A percentile compares a stretch with the other conserved stretches of the same genome.
Evolutionary conservation across 2,113 vertebrate genomes (phyloP).

Genomic region (Pseudolaguvia tuberculata): DNA sequence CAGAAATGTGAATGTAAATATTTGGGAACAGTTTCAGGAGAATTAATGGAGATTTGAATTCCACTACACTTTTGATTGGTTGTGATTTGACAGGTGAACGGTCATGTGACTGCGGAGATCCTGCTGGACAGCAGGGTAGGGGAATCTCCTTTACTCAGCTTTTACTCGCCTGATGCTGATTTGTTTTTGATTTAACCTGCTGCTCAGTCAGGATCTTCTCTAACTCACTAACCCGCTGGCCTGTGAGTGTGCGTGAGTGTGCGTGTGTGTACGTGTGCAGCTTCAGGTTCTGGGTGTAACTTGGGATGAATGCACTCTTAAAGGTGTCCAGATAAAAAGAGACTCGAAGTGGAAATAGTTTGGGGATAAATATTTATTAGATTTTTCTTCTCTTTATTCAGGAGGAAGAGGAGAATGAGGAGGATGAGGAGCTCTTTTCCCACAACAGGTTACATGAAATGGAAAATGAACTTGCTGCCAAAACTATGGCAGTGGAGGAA

Average conservation of each 20-base stretch:
- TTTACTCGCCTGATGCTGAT: slow-evolving; percentile 46
- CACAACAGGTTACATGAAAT: slow-evolving; percentile 68
- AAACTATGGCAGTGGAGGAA: slow-evolving; percentile 80
- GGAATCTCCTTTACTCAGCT: slow-evolving; percentile 63
- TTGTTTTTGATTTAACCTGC: neutral
- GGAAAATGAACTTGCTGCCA: slow-evolving; percentile 78
- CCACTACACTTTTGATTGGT: slow-evolving; percentile 17
- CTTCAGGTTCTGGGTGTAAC: neutral
- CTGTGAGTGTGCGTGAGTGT: too few relatives aligned
- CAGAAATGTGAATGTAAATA: too few relatives aligned
- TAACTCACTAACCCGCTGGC: slow-evolving; percentile 7
- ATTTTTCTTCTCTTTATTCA: slow-evolving; percentile 33
- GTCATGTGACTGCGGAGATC: slow-evolving; percentile 70
- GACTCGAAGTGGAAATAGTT: neutral
- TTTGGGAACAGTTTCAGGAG: too few relatives aligned
- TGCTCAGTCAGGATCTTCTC: neutral
- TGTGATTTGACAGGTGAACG: slow-evolving; percentile 84
- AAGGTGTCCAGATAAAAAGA: neutral
- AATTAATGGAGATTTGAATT: neutral
- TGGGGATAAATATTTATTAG: too few relatives aligned
- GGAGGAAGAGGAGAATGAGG: slow-evolving; percentile 60
- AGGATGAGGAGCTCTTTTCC: slow-evolving; percentile 66
- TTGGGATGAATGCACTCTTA: neutral
- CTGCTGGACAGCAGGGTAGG: slow-evolving; percentile 79
- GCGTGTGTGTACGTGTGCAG: neutral